These are phyloP conservation scores for Dynastes maya DNA, from an alignment of 2,888 invertebrate genomes.

Conservation along the genomic window DNA sequence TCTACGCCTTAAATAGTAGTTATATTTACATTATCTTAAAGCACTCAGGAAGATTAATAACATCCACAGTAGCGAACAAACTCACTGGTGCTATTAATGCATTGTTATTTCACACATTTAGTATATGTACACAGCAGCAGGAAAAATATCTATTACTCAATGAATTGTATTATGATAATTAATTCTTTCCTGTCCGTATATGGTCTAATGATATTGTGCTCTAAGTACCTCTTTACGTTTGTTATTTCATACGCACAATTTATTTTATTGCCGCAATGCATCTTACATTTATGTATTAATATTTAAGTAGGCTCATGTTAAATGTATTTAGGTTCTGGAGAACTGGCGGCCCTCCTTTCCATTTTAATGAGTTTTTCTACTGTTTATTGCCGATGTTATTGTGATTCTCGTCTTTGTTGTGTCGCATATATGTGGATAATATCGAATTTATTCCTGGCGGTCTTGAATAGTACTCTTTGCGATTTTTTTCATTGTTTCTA, in stretches of 20 bases:
- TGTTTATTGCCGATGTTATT: constrained; percentile 37
- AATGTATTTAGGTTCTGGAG: constrained; percentile 45
- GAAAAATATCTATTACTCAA: constrained; percentile 47
- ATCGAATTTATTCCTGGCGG: constrained; percentile 19
- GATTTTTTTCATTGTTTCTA: background rate
- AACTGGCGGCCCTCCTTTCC: constrained; percentile 41
- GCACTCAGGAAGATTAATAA: constrained; percentile 31
- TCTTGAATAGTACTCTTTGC: background rate
- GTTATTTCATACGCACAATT: constrained; percentile 54
- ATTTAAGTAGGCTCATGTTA: constrained; percentile 47
- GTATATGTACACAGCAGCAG: background rate
- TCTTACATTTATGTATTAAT: constrained; percentile 45
- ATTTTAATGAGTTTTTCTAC: constrained; percentile 44
- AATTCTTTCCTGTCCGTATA: constrained; percentile 55
- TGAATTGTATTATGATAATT: constrained; percentile 55
- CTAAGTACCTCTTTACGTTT: constrained; percentile 56
- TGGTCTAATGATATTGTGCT: constrained; percentile 53
- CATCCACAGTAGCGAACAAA: background rate
- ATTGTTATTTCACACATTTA: constrained; percentile 54
- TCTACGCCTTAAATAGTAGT: background rate
- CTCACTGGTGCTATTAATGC: constrained; percentile 20
- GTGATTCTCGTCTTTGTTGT: constrained; percentile 31
- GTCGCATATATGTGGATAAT: constrained; percentile 20
- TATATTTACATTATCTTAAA: constrained; percentile 23
- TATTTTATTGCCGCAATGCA: constrained; percentile 45